These are phyloP conservation scores for Chionomys nivalis DNA, from an alignment of 2,113 vertebrate species.

Conservation along the genomic window DNA sequence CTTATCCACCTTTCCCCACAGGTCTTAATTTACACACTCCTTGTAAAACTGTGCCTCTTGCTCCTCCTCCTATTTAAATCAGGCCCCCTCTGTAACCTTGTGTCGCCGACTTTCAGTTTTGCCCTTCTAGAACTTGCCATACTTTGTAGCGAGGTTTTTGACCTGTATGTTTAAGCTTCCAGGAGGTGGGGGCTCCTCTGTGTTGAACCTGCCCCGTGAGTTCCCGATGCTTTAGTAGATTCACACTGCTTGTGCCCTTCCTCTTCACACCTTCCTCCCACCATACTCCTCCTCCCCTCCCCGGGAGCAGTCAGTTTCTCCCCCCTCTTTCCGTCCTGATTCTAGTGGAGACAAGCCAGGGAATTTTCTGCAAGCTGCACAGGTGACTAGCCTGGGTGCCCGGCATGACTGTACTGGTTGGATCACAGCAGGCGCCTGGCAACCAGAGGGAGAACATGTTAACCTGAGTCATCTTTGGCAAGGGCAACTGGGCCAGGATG, in stretches of 20 bases:
- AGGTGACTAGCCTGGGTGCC: neutral
- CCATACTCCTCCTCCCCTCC: neutral
- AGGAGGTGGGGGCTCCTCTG: rapidly evolving
- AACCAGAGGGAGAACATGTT: neutral
- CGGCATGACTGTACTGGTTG: neutral
- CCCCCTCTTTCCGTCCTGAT: neutral
- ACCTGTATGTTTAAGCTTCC: no score
- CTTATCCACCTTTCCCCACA: neutral
- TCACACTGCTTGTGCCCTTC: neutral
- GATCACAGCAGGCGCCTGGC: neutral
- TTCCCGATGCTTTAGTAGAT: neutral
- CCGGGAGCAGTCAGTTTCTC: neutral
- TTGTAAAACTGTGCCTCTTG: neutral
- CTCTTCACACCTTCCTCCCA: no score
- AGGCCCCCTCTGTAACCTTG: neutral
- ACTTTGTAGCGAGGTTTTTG: no score
- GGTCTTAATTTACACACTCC: neutral
- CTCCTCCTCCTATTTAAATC: neutral
- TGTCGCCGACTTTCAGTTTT: neutral
- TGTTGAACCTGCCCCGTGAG: neutral
- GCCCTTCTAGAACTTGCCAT: neutral
- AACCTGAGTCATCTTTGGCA: slow-evolving; percentile 40
- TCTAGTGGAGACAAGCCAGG: slow-evolving; percentile 38
- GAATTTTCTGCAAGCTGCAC: neutral
- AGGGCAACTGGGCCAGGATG: neutral